These are phyloP conservation scores for Aphelocoma californica DNA, from an alignment of 2,797 vertebrate genomes.

Conservation along the genomic window DNA sequence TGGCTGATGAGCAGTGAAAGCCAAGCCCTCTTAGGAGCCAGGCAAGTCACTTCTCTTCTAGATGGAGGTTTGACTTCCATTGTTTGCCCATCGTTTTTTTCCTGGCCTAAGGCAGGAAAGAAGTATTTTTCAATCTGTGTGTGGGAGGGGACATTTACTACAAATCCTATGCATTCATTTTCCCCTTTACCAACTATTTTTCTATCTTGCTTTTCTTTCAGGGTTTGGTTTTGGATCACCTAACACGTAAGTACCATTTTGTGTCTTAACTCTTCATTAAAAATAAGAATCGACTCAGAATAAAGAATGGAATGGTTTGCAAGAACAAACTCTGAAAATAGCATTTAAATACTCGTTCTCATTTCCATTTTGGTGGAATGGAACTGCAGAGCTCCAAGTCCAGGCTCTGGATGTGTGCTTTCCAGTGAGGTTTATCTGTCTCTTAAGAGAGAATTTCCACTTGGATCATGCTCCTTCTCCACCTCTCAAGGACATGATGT, in stretches of 20 bases:
- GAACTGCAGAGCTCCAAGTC: not conserved
- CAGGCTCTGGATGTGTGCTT: not conserved
- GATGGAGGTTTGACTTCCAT: conserved; percentile 38
- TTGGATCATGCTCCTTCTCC: not conserved
- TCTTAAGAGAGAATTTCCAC: not conserved
- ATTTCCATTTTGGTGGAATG: not conserved
- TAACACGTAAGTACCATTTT: conserved; percentile 84
- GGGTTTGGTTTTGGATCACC: conserved; percentile 87
- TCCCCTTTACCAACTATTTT: not conserved
- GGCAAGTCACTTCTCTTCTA: conserved; percentile 31
- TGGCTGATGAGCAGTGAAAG: conserved; percentile 35
- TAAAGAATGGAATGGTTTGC: not conserved
- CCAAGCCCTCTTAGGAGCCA: conserved; percentile 4
- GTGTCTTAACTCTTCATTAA: not conserved
- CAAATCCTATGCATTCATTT: not conserved
- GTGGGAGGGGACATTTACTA: not conserved
- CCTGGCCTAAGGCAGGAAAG: conserved; percentile 16
- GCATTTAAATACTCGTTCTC: not conserved
- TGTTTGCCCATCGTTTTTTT: not conserved
- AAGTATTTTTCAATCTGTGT: not conserved
- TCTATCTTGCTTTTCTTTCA: conserved; percentile 59
- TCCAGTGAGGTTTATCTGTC: not conserved
- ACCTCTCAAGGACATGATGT: not conserved
- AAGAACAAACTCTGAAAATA: not conserved
- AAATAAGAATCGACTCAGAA: not conserved